Conservation (phyloP, 2,888 invertebrate genomes). For the Calliopum simillimum region DNA sequence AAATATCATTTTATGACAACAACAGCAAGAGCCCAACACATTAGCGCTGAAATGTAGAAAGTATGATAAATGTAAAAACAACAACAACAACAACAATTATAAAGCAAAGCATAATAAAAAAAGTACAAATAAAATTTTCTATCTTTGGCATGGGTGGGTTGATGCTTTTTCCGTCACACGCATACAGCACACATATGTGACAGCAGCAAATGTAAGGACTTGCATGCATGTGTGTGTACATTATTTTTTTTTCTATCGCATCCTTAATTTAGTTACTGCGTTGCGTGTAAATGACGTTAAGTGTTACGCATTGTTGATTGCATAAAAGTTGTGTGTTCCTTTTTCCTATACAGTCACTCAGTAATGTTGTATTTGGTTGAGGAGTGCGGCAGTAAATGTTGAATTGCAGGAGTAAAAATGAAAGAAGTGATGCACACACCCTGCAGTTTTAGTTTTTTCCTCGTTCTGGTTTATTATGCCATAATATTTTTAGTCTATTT, state of each 20-base stretch:
- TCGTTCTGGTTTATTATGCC: too few relatives aligned
- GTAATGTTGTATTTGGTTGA: too few relatives aligned
- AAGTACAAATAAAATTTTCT: slow-evolving; percentile 19
- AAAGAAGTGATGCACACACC: background rate
- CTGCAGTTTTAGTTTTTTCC: too few relatives aligned
- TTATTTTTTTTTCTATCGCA: background rate
- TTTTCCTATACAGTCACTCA: too few relatives aligned
- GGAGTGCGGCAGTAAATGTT: background rate
- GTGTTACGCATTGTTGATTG: slow-evolving; percentile 23
- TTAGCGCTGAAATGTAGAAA: too few relatives aligned
- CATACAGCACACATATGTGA: slow-evolving; percentile 2
- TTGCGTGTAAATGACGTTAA: slow-evolving; percentile 26
- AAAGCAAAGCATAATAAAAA: slow-evolving; percentile 6
- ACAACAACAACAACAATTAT: background rate
- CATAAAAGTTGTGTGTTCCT: background rate
- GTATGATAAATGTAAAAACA: slow-evolving; percentile 10
- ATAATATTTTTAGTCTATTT: too few relatives aligned
- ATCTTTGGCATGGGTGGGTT: too few relatives aligned
- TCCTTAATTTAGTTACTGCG: background rate
- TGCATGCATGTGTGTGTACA: background rate
- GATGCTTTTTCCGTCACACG: slow-evolving; percentile 20
- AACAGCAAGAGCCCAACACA: background rate
- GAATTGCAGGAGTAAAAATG: background rate
- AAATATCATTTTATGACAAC: slow-evolving; percentile 5
- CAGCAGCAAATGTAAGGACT: slow-evolving; percentile 4